Base-by-base conservation (phyloP, 2,888 invertebrate genomes). In the Trachelus tabidus region DNA sequence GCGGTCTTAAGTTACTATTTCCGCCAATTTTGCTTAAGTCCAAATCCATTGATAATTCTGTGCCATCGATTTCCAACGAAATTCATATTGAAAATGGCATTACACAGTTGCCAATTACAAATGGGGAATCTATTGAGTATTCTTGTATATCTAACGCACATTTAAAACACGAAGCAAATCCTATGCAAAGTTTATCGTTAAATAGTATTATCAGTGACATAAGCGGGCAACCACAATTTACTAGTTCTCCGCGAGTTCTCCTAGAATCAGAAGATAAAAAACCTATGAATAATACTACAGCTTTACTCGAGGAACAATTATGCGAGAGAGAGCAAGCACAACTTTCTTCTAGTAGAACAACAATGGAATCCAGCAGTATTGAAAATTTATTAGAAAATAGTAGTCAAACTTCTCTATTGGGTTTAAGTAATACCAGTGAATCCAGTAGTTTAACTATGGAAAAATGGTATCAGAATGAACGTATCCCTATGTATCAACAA, bases 241-340 rank as follows among this genome's bases (percentile, higher is more conserved):
- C 87, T 69, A 88, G 88, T 80, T 88, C 88, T 12, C 88, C 88
- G 73, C 69, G 34, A 23, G 56, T 56, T 23, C 56, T 56, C 23
- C 56, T 56, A 56, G 23, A 23, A 56, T 23, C 56, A 56, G 56
- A 56, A 56, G 56, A 56, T 56, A 56, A 56, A 23, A 23, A 23
- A 9, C 15, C 56, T 56, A 23, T 23, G 4, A 23, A 56, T 1
- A 23, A 9, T 56, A 56, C 23, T 56, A 23, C 56, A 23, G 23
- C 23, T 56, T 9, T 9, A 56, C 56, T 56, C 1, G 56, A 56
- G 56, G 56, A 56, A 23, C 56, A 56, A 56, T 56, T 56, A 2
- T 56, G 56, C 56, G 56, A 56, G 23, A 56, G 56, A 56, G 56
- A 56, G 23, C 23, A 56, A 56, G 56, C 56, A 56, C 56, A 56